These are phyloP conservation scores for Sylvilagus floridanus DNA, from an alignment of 2,797 vertebrate species.

Conservation along the genomic window DNA sequence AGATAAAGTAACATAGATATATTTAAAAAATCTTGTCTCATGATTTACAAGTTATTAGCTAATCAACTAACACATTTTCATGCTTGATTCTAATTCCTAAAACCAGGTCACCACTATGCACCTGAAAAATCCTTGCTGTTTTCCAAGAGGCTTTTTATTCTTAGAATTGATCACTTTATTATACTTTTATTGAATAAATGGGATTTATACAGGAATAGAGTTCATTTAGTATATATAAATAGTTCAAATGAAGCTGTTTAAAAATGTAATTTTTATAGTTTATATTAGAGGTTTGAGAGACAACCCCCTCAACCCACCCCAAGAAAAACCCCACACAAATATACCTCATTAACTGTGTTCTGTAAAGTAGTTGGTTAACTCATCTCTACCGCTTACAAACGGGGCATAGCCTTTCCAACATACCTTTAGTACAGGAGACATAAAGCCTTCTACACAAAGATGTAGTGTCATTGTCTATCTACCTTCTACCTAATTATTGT, in stretches of 20 bases:
- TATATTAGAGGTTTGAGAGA: slow-evolving; percentile 52
- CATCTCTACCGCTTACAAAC: background rate
- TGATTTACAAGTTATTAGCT: slow-evolving; percentile 69
- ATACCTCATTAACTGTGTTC: background rate
- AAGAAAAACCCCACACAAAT: background rate
- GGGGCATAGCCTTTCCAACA: background rate
- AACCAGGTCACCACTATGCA: slow-evolving; percentile 53
- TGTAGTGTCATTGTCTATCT: background rate
- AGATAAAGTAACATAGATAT: slow-evolving; percentile 70
- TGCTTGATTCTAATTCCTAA: slow-evolving; percentile 75
- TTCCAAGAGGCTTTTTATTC: slow-evolving; percentile 41
- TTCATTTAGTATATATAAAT: slow-evolving; percentile 46
- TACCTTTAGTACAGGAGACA: background rate
- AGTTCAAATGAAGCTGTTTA: slow-evolving; percentile 25
- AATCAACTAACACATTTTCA: slow-evolving; percentile 77
- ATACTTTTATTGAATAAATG: slow-evolving; percentile 58
- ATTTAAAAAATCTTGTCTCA: slow-evolving; percentile 43
- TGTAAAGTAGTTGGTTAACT: slow-evolving; percentile 24
- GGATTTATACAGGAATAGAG: slow-evolving; percentile 44
- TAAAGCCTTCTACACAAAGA: background rate
- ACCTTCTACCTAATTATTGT: background rate
- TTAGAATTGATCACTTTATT: slow-evolving; percentile 37
- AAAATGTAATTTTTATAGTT: slow-evolving; percentile 47
- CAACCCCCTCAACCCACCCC: background rate
- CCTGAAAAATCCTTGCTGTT: slow-evolving; percentile 59